These are phyloP conservation scores for Pachycephus smyrnensis DNA, from an alignment of 2,888 invertebrate genomes.

Conservation along the genomic window DNA sequence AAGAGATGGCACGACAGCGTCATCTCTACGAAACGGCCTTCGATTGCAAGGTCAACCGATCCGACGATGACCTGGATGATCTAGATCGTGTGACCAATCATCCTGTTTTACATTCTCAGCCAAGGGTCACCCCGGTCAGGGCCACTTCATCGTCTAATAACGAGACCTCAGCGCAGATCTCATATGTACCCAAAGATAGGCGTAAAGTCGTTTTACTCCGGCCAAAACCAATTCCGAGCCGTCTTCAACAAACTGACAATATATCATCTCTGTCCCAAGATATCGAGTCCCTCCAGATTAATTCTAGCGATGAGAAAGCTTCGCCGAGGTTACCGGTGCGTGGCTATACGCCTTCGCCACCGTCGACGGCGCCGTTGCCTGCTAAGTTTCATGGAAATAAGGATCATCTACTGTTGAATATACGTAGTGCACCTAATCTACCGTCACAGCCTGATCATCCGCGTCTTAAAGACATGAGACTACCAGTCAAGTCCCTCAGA, in stretches of 20 bases:
- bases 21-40: slow-evolving; percentile 92
- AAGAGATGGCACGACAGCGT: slow-evolving; percentile 73
- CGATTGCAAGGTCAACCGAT: slow-evolving; percentile 86
- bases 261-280: slow-evolving; percentile 59
- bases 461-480: slow-evolving; percentile 78
- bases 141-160: slow-evolving; percentile 21
- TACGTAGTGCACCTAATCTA: slow-evolving; percentile 84
- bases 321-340: slow-evolving; percentile 72
- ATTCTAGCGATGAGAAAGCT: slow-evolving; percentile 60
- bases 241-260: slow-evolving; percentile 58
- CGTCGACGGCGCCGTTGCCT: slow-evolving; percentile 86
- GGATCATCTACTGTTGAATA: slow-evolving; percentile 75
- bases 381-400: slow-evolving; percentile 79
- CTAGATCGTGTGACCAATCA: slow-evolving; percentile 86
- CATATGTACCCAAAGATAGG: slow-evolving; percentile 67
- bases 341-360: slow-evolving; percentile 84
- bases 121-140: slow-evolving; percentile 18
- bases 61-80: slow-evolving; percentile 84
- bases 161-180: background rate
- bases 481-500: slow-evolving; percentile 79
- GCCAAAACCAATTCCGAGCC: slow-evolving; percentile 74
- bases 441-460: slow-evolving; percentile 76
- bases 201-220: slow-evolving; percentile 66
- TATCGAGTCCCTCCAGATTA: slow-evolving; percentile 63
- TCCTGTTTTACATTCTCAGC: slow-evolving; percentile 71